Conservation (phyloP, 2,113 vertebrate genomes). For the Scatophagus argus region DNA sequence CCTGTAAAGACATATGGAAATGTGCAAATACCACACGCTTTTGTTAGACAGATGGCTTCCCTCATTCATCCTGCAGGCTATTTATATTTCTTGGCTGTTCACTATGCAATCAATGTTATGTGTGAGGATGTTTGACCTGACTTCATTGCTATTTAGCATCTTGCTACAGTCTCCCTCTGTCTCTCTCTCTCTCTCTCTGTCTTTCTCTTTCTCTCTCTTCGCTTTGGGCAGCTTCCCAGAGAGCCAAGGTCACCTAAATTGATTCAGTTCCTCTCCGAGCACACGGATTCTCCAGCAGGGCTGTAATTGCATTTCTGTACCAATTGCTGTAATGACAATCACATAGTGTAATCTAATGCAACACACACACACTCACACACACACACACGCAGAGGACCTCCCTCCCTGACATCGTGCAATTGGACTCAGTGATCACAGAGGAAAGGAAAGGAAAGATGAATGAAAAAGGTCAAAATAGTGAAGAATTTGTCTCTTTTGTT, state of each 20-base stretch:
- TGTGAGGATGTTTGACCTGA: slow-evolving; percentile 69
- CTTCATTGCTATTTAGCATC: slow-evolving; percentile 63
- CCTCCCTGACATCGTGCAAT: slow-evolving; percentile 20
- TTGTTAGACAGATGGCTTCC: slow-evolving; percentile 66
- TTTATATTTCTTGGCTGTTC: slow-evolving; percentile 60
- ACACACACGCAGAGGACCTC: not conserved
- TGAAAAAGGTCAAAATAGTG: not conserved
- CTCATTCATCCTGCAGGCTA: slow-evolving; percentile 55
- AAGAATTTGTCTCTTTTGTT: not conserved
- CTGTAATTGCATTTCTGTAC: slow-evolving; percentile 79
- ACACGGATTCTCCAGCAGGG: slow-evolving; percentile 45
- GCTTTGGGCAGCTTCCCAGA: slow-evolving; percentile 46
- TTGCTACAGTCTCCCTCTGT: not conserved
- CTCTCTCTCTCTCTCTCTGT: slow-evolving; percentile 31
- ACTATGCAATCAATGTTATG: slow-evolving; percentile 68
- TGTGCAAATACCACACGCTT: no score
- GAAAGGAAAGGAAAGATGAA: slow-evolving; percentile 15
- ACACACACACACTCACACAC: slow-evolving; percentile 33
- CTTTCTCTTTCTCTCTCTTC: slow-evolving; percentile 16
- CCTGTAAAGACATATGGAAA: slow-evolving; percentile 9
- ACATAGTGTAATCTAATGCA: slow-evolving; percentile 40
- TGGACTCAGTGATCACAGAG: slow-evolving; percentile 5
- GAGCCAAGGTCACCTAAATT: slow-evolving; percentile 73
- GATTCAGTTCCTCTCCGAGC: slow-evolving; percentile 59
- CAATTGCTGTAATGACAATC: slow-evolving; percentile 69